phyloP scores from a whole-genome alignment of 2,888 invertebrate species.

The Tolmerus cingulatus region DNA sequence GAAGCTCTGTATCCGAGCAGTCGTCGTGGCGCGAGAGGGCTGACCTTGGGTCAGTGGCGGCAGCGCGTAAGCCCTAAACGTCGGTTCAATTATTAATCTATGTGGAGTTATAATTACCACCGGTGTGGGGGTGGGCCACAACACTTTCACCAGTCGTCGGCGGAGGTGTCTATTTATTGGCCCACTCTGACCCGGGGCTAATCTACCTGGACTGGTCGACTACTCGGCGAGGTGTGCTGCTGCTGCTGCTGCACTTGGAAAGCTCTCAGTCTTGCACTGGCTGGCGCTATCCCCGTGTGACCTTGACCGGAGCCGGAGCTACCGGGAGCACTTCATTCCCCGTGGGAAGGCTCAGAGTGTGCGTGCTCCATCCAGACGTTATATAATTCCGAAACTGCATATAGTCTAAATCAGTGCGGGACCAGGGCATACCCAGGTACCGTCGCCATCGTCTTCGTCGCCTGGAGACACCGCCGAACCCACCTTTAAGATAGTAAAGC shows the following conservation, averaged over 20 bases:
- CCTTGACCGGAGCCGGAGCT: conserved; percentile 40
- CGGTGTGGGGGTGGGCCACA: background rate
- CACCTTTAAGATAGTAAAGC: background rate
- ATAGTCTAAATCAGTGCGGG: conserved; percentile 15
- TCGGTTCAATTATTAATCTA: background rate
- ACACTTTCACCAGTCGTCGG: background rate
- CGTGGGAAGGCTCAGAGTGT: conserved; percentile 15
- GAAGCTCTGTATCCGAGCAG: background rate
- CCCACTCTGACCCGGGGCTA: background rate
- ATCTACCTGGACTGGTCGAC: background rate
- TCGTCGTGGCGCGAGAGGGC: background rate
- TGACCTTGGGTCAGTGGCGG: conserved; percentile 11
- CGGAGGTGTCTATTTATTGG: background rate
- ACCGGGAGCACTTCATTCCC: background rate
- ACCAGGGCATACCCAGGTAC: background rate
- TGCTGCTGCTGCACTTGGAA: background rate
- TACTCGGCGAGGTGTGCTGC: background rate
- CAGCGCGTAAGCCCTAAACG: background rate
- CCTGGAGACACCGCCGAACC: background rate
- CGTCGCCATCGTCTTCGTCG: background rate
- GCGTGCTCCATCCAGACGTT: conserved; percentile 21
- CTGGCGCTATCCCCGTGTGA: background rate
- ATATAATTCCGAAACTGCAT: conserved; percentile 23
- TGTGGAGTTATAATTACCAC: background rate
- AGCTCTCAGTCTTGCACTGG: conserved; percentile 8